A percentile compares a stretch with the other conserved stretches of the same genome.
These are phyloP conservation scores for Conus canariensis DNA, from an alignment of 2,888 invertebrate genomes.

Conservation along the genomic window DNA sequence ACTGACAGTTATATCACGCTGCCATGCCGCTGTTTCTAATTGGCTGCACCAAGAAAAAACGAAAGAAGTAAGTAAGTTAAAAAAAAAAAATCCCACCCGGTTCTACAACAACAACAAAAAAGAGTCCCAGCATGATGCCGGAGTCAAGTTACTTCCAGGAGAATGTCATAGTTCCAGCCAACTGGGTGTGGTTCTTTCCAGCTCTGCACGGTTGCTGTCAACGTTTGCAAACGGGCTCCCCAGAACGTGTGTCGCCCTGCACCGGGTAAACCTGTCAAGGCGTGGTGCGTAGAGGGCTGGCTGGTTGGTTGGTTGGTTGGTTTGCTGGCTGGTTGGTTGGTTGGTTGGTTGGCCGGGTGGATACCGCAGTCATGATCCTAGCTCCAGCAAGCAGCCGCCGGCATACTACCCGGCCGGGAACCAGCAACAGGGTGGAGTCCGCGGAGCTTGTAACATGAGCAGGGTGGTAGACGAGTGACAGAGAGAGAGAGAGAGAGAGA, in stretches of 20 bases:
- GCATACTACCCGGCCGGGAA: background rate
- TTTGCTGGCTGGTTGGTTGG: too few relatives aligned
- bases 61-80: too few relatives aligned
- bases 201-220: too few relatives aligned
- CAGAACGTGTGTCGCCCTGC: background rate
- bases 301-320: background rate
- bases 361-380: background rate
- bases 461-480: background rate
- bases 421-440: background rate
- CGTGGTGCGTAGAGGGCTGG: background rate
- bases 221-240: too few relatives aligned
- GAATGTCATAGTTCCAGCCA: background rate
- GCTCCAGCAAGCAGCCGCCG: background rate
- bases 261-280: background rate
- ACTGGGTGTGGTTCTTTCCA: background rate
- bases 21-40: too few relatives aligned
- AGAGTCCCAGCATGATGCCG: background rate
- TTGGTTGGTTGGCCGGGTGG: too few relatives aligned
- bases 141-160: background rate
- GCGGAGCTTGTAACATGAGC: background rate
- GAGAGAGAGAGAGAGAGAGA: conserved; percentile 8
- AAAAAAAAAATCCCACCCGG: too few relatives aligned
- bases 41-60: background rate
- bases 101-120: background rate
- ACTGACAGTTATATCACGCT: too few relatives aligned